Evolutionary conservation across 2,113 vertebrate genomes (phyloP).

Genomic region (Cryptomyrus ogoouensis): DNA sequence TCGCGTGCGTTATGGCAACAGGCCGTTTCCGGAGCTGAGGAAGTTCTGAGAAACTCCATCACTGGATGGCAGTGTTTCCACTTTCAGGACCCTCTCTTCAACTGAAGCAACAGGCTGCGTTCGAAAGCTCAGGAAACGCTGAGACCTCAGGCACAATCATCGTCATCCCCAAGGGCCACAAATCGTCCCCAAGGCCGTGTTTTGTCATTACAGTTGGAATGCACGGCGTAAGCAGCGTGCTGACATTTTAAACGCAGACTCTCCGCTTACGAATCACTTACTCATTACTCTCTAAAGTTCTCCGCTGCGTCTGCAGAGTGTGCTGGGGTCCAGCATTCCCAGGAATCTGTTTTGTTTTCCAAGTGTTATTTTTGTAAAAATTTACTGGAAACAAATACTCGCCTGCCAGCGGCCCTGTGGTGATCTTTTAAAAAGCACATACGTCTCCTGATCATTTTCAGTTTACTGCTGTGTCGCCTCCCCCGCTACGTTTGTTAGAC

Average conservation of each 20-base stretch:
- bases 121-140: not conserved
- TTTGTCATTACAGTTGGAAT: not conserved
- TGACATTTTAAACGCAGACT: not conserved
- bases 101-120: constrained; percentile 55
- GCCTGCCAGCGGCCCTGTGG: not conserved
- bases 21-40: constrained; percentile 63
- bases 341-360: constrained; percentile 1
- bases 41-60: constrained; percentile 89
- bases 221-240: not conserved
- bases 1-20: constrained; percentile 24
- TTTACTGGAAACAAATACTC: not conserved
- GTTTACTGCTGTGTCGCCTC: not conserved
- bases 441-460: not conserved
- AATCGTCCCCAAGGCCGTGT: not conserved
- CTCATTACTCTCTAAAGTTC: not conserved
- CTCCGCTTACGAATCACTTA: not conserved
- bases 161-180: not conserved
- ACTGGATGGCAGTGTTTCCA: constrained; percentile 99
- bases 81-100: constrained; percentile 64
- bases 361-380: not conserved
- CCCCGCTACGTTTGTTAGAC: not conserved
- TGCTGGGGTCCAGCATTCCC: not conserved
- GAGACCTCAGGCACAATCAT: not conserved
- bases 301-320: not conserved
- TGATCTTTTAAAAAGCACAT: not conserved